These are phyloP conservation scores for Heptascelio sp. DNA, from an alignment of 2,888 invertebrate species.

Conservation along the genomic window DNA sequence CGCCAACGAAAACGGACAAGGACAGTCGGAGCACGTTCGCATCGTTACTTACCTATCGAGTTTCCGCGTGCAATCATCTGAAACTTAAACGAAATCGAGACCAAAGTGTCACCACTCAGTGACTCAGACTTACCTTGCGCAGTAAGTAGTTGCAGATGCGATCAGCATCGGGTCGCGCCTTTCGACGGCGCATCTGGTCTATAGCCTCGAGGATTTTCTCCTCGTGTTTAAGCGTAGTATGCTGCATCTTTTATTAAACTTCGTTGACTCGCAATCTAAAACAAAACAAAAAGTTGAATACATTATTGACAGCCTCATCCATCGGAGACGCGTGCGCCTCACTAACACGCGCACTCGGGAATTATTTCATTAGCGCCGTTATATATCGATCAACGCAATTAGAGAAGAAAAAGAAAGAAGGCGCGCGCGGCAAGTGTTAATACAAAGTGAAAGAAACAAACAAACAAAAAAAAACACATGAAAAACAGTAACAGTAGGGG, in stretches of 20 bases:
- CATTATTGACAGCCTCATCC: not conserved
- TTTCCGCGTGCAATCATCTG: not conserved
- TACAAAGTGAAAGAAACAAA: no score
- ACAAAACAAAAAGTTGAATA: constrained; percentile 30
- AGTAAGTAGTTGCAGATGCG: constrained; percentile 95
- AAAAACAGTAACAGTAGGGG: not conserved
- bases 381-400: constrained; percentile 39
- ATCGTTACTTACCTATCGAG: no score
- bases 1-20: no score
- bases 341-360: not conserved
- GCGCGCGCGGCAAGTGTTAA: no score
- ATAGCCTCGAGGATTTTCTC: constrained; percentile 95
- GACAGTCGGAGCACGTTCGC: no score
- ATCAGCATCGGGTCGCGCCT: constrained; percentile 95
- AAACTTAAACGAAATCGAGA: not conserved
- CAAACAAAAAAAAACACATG: not conserved
- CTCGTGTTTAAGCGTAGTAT: constrained; percentile 88
- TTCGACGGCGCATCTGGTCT: constrained; percentile 94
- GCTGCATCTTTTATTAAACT: constrained; percentile 75
- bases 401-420: not conserved
- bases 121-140: constrained; percentile 85
- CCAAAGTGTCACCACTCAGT: no score
- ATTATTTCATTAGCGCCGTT: constrained; percentile 3
- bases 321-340: not conserved
- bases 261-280: constrained; percentile 22